Conservation (phyloP, 2,797 vertebrate species). For the Liasis olivaceus region DNA sequence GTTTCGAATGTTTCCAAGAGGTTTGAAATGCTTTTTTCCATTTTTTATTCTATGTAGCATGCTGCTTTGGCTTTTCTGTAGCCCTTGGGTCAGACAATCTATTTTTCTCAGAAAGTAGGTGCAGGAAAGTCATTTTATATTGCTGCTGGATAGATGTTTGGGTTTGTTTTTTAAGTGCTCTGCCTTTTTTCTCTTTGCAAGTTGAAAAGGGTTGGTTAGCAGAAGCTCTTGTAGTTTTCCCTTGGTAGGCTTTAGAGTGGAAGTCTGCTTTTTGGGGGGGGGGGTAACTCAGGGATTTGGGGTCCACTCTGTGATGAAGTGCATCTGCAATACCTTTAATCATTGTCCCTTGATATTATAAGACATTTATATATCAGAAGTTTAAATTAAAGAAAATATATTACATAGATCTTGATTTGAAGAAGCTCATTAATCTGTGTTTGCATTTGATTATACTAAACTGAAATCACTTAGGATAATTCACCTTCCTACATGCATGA, state of each 20-base stretch:
- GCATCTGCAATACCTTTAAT: constrained; percentile 47
- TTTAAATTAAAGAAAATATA: constrained; percentile 57
- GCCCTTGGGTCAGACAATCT: neutral
- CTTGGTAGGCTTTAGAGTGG: neutral
- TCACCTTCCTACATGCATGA: constrained; percentile 9
- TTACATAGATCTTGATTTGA: constrained; percentile 49
- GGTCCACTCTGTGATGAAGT: constrained; percentile 39
- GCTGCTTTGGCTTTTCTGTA: neutral
- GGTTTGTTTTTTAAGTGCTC: neutral
- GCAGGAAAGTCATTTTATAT: neutral
- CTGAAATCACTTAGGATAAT: constrained; percentile 50
- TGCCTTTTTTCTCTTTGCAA: neutral
- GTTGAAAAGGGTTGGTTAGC: neutral
- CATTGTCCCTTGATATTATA: constrained; percentile 53
- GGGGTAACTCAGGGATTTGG: constrained; percentile 18
- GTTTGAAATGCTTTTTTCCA: neutral
- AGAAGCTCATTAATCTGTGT: constrained; percentile 53
- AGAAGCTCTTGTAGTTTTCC: neutral
- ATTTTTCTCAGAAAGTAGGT: neutral
- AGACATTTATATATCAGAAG: constrained; percentile 30
- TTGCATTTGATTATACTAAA: constrained; percentile 60
- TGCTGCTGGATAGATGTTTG: neutral
- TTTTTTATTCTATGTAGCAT: neutral
- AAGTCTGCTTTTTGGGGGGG: neutral
- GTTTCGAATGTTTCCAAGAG: neutral